phyloP scores from a whole-genome alignment of 2,113 vertebrate genomes.

The Archilochus colubris region DNA sequence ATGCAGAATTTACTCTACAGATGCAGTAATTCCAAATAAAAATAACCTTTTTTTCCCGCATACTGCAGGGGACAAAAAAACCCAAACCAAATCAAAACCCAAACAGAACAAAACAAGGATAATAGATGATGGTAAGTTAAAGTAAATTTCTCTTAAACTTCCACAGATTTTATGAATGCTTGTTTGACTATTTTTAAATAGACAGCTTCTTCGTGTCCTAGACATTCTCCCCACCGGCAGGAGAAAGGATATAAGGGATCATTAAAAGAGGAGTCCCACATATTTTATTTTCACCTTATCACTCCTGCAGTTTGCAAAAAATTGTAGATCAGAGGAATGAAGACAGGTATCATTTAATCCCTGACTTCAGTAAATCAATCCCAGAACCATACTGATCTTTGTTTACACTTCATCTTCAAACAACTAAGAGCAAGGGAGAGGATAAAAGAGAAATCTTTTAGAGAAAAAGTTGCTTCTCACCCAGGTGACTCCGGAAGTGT shows the following conservation, averaged over 20 bases:
- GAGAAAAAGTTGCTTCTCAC: constrained; percentile 71
- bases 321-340: fast-evolving
- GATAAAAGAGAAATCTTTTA: not conserved
- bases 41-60: not conserved
- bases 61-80: fast-evolving
- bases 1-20: not conserved
- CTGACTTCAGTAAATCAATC: not conserved
- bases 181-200: not conserved
- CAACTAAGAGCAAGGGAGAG: fast-evolving
- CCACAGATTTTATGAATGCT: not conserved
- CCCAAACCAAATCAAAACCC: too few species aligned
- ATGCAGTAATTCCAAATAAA: not conserved
- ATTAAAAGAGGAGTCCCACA: not conserved
- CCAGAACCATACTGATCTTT: not conserved
- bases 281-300: not conserved
- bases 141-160: not conserved
- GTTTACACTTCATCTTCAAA: not conserved
- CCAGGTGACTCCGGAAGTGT: constrained; percentile 94
- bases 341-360: not conserved
- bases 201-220: not conserved
- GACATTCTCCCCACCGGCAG: not conserved
- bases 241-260: not conserved
- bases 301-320: not conserved
- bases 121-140: not conserved
- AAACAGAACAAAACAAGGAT: not conserved